phyloP scores from a whole-genome alignment of 1,140 invertebrate species.

The Venustaconcha ellipsiformis region DNA sequence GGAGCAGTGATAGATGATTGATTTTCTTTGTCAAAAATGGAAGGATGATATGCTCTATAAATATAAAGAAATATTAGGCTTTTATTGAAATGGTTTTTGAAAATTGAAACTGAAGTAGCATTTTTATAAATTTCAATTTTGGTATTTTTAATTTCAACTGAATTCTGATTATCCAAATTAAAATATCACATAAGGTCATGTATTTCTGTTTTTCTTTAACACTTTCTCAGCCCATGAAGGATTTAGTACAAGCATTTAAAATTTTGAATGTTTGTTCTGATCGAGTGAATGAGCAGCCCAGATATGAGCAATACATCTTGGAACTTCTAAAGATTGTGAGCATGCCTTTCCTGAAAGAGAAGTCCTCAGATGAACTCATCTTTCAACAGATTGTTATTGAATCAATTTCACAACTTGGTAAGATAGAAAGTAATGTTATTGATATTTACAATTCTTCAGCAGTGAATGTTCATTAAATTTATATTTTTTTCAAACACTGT shows the following conservation, averaged over 20 bases:
- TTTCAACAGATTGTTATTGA: conserved; percentile 67
- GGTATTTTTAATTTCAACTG: too few species aligned
- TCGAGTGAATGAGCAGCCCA: conserved; percentile 52
- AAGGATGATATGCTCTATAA: too few species aligned
- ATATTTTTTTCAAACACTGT: too few species aligned
- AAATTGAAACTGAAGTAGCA: too few species aligned
- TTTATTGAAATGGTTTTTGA: too few species aligned
- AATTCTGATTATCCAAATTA: too few species aligned
- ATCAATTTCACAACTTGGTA: conserved; percentile 67
- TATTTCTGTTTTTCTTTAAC: conserved; percentile 29
- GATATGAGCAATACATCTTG: conserved; percentile 63
- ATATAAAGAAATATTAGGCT: too few species aligned
- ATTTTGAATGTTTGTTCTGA: conserved; percentile 68
- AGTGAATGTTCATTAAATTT: too few species aligned
- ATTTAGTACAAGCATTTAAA: conserved; percentile 66
- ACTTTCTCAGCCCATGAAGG: conserved; percentile 61
- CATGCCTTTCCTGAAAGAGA: conserved; percentile 67
- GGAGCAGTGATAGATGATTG: too few species aligned
- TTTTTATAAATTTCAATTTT: too few species aligned
- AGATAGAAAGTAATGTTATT: conserved; percentile 8
- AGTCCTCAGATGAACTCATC: conserved; percentile 67
- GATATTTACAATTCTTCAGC: not conserved
- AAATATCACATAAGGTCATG: not conserved
- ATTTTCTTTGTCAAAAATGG: too few species aligned
- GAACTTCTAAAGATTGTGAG: conserved; percentile 64